Conservation (phyloP, 2,797 vertebrate genomes). For the Rhinatrema bivittatum region DNA sequence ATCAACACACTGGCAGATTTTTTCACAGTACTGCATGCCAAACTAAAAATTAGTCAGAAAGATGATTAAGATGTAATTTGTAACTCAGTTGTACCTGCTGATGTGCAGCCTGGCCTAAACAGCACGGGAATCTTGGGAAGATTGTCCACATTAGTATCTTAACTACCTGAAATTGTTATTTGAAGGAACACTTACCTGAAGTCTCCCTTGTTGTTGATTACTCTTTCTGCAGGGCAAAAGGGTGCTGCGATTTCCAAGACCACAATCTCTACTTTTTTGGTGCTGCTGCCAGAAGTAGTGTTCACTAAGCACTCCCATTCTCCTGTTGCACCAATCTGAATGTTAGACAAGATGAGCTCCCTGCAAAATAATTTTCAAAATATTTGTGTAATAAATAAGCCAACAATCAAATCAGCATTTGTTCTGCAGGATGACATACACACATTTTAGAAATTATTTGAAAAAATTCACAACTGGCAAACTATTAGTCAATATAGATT, state of each 20-base stretch:
- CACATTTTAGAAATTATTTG: no score
- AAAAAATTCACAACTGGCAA: not conserved
- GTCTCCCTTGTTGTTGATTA: conserved; percentile 84
- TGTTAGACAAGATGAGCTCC: conserved; percentile 80
- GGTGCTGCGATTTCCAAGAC: conserved; percentile 76
- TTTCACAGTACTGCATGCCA: no score
- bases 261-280: conserved; percentile 77
- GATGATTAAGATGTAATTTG: no score
- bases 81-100: no score
- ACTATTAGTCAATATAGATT: no score
- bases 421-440: no score
- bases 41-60: no score
- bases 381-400: not conserved
- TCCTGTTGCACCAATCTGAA: conserved; percentile 69
- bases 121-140: no score
- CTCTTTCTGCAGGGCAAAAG: conserved; percentile 76
- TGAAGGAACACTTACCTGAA: conserved; percentile 71
- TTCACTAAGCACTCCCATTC: conserved; percentile 81
- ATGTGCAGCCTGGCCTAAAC: no score
- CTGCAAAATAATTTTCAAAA: conserved; percentile 44
- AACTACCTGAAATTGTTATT: no score
- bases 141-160: conserved; percentile 23
- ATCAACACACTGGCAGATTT: no score
- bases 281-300: conserved; percentile 77
- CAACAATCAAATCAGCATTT: no score